Conservation (phyloP, 2,113 vertebrate genomes). For the Callithrix jacchus region DNA sequence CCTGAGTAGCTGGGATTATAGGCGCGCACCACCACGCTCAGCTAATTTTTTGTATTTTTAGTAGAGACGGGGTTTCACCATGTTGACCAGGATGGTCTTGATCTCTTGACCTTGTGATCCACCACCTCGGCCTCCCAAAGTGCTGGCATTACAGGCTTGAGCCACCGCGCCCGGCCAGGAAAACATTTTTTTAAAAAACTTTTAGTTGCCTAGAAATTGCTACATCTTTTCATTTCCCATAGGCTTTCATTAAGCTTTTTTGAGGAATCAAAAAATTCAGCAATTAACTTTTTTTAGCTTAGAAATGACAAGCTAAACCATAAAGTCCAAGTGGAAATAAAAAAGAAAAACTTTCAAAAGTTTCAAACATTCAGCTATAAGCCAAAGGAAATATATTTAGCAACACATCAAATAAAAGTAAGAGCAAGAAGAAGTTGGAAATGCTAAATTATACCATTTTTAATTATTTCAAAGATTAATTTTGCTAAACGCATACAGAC, state of each 20-base stretch:
- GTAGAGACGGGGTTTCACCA: too few relatives aligned
- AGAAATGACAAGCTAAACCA: neutral
- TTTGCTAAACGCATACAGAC: neutral
- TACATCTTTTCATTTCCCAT: neutral
- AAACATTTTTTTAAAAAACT: neutral
- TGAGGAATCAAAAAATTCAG: neutral
- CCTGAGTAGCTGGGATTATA: too few relatives aligned
- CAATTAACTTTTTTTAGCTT: neutral
- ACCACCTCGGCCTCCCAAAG: too few relatives aligned
- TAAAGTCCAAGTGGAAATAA: neutral
- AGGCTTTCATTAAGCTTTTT: neutral
- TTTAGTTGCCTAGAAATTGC: neutral
- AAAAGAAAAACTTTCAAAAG: neutral
- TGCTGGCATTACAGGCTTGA: too few relatives aligned
- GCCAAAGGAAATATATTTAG: neutral
- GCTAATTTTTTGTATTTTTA: too few relatives aligned
- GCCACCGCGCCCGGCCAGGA: too few relatives aligned
- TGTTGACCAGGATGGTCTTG: too few relatives aligned
- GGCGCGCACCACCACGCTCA: too few relatives aligned
- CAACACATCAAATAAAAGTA: neutral
- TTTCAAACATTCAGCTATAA: neutral
- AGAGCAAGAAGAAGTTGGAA: neutral
- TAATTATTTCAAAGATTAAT: slow-evolving; percentile 18
- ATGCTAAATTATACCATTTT: neutral
- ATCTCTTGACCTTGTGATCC: too few relatives aligned